Evolutionary conservation across 53 echinoderm and acorn worm species (phyloP), one percentile per base, ranked within the genome.

Genomic region (Stichopus horrens): DNA sequence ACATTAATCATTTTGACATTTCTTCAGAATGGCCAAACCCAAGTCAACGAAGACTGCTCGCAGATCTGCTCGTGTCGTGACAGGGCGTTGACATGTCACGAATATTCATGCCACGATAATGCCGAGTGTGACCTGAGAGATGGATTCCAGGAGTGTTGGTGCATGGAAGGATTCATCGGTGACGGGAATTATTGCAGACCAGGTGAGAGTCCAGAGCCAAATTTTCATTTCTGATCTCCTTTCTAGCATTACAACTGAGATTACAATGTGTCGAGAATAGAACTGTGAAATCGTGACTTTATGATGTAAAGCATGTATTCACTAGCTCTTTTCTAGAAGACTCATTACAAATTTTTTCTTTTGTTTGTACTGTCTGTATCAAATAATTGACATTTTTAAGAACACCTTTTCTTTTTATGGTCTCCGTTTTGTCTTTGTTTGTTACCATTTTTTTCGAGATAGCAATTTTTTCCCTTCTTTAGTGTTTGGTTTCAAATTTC

Each of bases 1-100:
- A 37, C 37, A 2, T 37, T 37, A 37, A 37, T 37, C 37, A 37
- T 16, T 63, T 63, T 63, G 63, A 63, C 10, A 63, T 76, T 9
- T 80, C 53, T 71, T 4, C 53, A 86, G 86, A 74, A 86, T 73
- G 86, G 86, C 20, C 73, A 71, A 53, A 73, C 14, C 1, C 19
- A 54, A 53, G 56, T 74, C 13, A 74, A 21, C 14, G 86, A 23
- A 52, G 56, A 74, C 52, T 86, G 86, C 55, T 71, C 73, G 52
- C 74, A 86, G 53, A 7, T 74, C n/a, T 86, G 86, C 66, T 86
- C 86, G 8, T 86, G 86, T 54, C 16, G 52, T 4, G 73, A 54
- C 9, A 20, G 86, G 2, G 86, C 23, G 73, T 13, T 86, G 14
- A 86, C 54, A 23, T 86, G 86, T 52, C 18, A 37, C 16, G 73